A percentile compares a stretch with the other conserved stretches of the same genome.
Conservation (phyloP, 2,113 vertebrate species). For the Paradisaea rubra region DNA sequence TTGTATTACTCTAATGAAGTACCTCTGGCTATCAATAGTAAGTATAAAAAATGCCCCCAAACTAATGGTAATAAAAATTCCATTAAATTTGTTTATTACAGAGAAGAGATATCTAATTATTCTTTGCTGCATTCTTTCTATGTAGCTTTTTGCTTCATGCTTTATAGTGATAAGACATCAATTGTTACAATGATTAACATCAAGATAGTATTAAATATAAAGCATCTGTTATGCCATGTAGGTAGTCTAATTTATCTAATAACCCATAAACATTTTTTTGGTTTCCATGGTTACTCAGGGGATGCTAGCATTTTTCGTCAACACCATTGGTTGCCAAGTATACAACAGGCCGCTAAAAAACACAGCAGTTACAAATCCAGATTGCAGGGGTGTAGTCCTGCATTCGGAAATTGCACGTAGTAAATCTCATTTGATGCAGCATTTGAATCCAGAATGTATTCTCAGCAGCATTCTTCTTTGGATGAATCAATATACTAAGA, state of each 20-base stretch:
- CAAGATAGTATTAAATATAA: not conserved
- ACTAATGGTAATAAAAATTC: not conserved
- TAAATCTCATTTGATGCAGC: not conserved
- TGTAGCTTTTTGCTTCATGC: not conserved
- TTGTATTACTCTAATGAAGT: not conserved
- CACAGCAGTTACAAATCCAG: not conserved
- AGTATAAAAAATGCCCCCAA: not conserved
- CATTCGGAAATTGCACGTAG: not conserved
- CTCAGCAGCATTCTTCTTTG: not conserved
- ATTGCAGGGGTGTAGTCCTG: not conserved
- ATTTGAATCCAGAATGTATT: not conserved
- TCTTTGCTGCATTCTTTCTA: not conserved
- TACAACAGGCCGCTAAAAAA: not conserved
- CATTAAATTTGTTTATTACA: not conserved
- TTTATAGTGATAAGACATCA: not conserved
- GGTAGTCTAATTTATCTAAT: not conserved
- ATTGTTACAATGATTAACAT: not conserved
- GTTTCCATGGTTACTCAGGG: conserved; percentile 16
- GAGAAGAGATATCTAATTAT: not conserved
- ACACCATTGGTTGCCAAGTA: not conserved
- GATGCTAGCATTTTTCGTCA: not conserved
- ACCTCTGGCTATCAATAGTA: not conserved
- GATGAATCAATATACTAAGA: not conserved
- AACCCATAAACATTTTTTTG: not conserved
- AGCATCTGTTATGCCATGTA: not conserved